phyloP scores from a whole-genome alignment of 2,113 vertebrate genomes.

The Gopherus flavomarginatus region DNA sequence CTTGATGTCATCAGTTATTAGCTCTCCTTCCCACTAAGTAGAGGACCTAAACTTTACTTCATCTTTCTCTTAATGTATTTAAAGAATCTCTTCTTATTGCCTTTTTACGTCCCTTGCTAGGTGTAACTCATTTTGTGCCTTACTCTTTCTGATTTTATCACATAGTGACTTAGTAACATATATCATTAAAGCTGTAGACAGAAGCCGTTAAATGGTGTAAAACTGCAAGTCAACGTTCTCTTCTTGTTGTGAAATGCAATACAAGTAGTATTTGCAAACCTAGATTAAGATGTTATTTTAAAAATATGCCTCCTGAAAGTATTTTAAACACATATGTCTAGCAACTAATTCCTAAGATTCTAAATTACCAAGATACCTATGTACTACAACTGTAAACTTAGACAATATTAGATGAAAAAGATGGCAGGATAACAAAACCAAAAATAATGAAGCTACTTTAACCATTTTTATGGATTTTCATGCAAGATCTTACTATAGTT shows the following conservation, averaged over 20 bases:
- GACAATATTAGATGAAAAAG: neutral
- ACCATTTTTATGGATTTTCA: neutral
- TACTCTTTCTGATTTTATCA: neutral
- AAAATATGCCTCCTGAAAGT: neutral
- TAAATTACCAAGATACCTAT: neutral
- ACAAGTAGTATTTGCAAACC: constrained; percentile 1
- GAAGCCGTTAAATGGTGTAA: neutral
- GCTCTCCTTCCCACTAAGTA: neutral
- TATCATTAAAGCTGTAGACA: neutral
- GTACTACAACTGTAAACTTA: neutral
- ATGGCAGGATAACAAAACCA: neutral
- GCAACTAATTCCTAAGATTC: neutral
- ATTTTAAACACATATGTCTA: accelerated
- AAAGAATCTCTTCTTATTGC: neutral
- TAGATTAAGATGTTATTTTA: neutral
- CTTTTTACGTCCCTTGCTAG: neutral
- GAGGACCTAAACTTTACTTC: neutral
- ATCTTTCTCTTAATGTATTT: neutral
- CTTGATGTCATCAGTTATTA: neutral
- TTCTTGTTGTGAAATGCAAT: neutral
- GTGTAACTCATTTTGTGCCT: neutral
- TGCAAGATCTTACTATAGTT: neutral
- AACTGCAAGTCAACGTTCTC: neutral
- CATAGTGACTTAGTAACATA: neutral
- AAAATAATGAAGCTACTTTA: neutral